Conservation (phyloP, 2,797 vertebrate genomes). For the Girardinus metallicus region DNA sequence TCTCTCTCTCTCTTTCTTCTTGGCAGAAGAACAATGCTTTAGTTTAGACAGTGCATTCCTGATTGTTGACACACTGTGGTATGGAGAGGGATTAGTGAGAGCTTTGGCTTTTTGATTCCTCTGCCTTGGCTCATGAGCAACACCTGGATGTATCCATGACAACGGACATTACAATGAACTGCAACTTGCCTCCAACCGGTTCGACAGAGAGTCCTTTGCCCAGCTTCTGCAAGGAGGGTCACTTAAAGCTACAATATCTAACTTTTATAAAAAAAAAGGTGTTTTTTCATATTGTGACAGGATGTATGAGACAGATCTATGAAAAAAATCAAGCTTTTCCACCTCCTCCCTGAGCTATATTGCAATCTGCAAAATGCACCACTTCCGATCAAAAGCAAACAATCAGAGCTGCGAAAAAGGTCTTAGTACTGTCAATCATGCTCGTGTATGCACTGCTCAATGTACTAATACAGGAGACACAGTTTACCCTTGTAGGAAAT, state of each 20-base stretch:
- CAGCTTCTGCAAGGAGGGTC: slow-evolving; percentile 61
- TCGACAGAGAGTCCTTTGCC: slow-evolving; percentile 79
- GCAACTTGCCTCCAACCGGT: slow-evolving; percentile 84
- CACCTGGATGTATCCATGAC: slow-evolving; percentile 81
- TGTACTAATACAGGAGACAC: no score
- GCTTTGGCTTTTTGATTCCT: slow-evolving; percentile 64
- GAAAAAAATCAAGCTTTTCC: no score
- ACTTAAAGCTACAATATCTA: slow-evolving; percentile 4
- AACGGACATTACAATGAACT: slow-evolving; percentile 77
- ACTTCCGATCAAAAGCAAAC: no score
- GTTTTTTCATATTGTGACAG: no score
- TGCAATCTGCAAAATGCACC: no score
- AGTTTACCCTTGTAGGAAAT: no score
- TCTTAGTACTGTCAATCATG: no score
- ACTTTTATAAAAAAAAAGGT: no score
- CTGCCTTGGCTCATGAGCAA: slow-evolving; percentile 60
- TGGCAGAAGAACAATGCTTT: slow-evolving; percentile 77
- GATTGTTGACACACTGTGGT: slow-evolving; percentile 71
- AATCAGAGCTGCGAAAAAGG: no score
- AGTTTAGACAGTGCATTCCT: slow-evolving; percentile 74
- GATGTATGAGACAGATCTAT: no score
- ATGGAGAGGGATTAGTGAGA: slow-evolving; percentile 73
- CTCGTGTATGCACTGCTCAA: no score
- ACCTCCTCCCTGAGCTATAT: no score
- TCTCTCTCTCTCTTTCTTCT: slow-evolving; percentile 51